Conservation (phyloP, 2,797 vertebrate genomes). For the Liparis tanakae region DNA sequence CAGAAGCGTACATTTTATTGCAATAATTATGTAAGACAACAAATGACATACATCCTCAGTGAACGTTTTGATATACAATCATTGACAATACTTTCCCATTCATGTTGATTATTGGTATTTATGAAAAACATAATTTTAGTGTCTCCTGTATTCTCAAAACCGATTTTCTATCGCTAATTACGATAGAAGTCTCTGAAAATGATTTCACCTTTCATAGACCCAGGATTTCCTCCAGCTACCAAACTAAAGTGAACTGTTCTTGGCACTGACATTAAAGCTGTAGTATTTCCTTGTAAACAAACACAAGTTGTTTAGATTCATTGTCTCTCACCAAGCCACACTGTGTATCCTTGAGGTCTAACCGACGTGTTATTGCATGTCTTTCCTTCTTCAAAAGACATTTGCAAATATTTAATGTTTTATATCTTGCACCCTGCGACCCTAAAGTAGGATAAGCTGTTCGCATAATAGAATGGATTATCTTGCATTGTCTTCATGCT, state of each 20-base stretch:
- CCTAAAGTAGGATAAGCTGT: no score
- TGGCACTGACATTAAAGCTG: conserved; percentile 8
- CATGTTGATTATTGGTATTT: not conserved
- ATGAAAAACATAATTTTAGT: not conserved
- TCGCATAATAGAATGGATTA: not conserved
- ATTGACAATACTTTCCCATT: not conserved
- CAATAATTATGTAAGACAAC: not conserved
- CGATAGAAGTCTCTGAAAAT: not conserved
- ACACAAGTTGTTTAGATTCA: not conserved
- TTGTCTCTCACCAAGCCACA: not conserved
- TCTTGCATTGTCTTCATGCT: not conserved
- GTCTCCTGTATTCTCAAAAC: not conserved
- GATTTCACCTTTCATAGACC: not conserved
- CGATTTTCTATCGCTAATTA: not conserved
- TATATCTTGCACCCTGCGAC: not conserved
- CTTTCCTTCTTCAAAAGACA: not conserved
- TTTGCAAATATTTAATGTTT: not conserved
- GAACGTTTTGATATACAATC: not conserved
- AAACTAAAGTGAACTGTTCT: not conserved
- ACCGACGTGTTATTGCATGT: not conserved
- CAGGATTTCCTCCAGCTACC: not conserved
- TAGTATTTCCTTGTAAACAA: not conserved
- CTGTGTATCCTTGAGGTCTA: not conserved
- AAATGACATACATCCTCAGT: not conserved
- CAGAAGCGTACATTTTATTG: not conserved